Percentiles rank a stretch among this genome's conserved stretches.
Conservation (phyloP, 2,888 invertebrate genomes). For the Cheilosia urbana region DNA sequence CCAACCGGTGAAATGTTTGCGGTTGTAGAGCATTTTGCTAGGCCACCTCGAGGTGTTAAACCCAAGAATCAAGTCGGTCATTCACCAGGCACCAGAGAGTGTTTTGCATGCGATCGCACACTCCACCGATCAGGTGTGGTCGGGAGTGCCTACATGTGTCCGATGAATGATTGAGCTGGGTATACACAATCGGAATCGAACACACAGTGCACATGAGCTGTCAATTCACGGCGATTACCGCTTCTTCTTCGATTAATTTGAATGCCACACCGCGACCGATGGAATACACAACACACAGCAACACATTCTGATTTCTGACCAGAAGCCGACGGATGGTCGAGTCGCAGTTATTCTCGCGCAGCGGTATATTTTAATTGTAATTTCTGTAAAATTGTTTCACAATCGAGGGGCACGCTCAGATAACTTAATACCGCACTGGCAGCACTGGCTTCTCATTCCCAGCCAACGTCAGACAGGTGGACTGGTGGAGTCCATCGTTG, state of each 20-base stretch:
- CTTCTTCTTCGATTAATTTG: conserved; percentile 62
- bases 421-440: conserved; percentile 35
- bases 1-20: conserved; percentile 37
- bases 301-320: conserved; percentile 47
- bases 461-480: conserved; percentile 10
- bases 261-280: conserved; percentile 28
- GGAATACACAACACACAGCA: neutral
- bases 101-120: conserved; percentile 15
- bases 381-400: conserved; percentile 64
- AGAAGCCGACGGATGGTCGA: conserved; percentile 39
- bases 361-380: conserved; percentile 74
- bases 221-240: conserved; percentile 69
- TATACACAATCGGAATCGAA: neutral
- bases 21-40: conserved; percentile 48
- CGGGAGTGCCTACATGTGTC: conserved; percentile 26
- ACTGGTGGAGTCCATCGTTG: conserved; percentile 3
- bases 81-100: conserved; percentile 58
- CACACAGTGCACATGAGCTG: conserved; percentile 26
- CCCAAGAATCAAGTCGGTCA: conserved; percentile 38
- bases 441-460: neutral
- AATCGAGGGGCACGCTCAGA: conserved; percentile 39
- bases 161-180: conserved; percentile 41
- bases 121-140: conserved; percentile 60
- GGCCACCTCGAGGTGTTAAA: conserved; percentile 41
- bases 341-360: conserved; percentile 53